These are phyloP conservation scores for Benitochromis conjunctus DNA, from an alignment of 2,113 vertebrate genomes.

Conservation along the genomic window DNA sequence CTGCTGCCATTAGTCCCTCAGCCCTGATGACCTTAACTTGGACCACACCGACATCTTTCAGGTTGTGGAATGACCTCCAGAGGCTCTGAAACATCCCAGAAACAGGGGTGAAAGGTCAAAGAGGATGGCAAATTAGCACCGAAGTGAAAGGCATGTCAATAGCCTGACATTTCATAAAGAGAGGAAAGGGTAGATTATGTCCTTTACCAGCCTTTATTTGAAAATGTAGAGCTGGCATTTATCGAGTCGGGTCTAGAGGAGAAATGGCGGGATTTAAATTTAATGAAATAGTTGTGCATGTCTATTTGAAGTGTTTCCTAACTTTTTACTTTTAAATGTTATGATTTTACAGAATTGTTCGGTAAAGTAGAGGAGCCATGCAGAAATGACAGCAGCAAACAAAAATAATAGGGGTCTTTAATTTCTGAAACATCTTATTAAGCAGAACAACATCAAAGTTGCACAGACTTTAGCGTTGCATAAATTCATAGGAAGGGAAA, in stretches of 20 bases:
- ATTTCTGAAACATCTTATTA: background rate
- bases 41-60: constrained; percentile 94
- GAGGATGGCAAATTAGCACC: constrained; percentile 52
- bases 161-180: constrained; percentile 68
- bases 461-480: background rate
- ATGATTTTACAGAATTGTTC: background rate
- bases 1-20: constrained; percentile 96
- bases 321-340: constrained; percentile 20
- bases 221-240: constrained; percentile 66
- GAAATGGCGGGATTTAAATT: constrained; percentile 50
- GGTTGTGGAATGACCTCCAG: constrained; percentile 84
- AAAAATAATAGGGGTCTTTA: background rate
- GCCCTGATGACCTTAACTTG: constrained; percentile 98
- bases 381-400: background rate
- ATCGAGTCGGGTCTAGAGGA: constrained; percentile 18
- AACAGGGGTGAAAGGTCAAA: constrained; percentile 48
- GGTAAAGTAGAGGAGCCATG: background rate
- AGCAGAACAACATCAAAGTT: background rate
- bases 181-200: constrained; percentile 64
- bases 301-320: constrained; percentile 14
- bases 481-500: background rate
- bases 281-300: background rate
- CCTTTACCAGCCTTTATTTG: constrained; percentile 52
- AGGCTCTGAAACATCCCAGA: constrained; percentile 82
- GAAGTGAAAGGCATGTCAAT: constrained; percentile 58